These are phyloP conservation scores for Mormyrops attenuatus DNA, from an alignment of 2,797 vertebrate genomes.

Conservation along the genomic window DNA sequence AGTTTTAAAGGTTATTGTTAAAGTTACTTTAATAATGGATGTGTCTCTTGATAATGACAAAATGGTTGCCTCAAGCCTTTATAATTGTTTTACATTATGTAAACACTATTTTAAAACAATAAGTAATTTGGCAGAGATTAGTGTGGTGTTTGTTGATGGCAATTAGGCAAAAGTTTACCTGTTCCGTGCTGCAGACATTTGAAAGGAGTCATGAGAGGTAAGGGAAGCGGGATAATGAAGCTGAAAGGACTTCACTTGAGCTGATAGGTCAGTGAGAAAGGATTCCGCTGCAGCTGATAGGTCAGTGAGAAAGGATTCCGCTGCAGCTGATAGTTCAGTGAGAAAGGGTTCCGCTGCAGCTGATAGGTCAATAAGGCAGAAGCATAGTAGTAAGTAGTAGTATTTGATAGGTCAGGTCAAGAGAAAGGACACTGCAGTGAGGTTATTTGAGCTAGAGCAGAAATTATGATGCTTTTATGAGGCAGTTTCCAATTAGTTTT, in stretches of 20 bases:
- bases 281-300: neutral
- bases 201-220: neutral
- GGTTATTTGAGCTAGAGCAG: neutral
- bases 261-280: neutral
- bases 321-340: neutral
- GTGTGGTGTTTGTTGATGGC: neutral
- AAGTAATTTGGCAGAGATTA: neutral
- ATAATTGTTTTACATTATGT: neutral
- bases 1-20: slow-evolving; percentile 1
- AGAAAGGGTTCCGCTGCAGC: neutral
- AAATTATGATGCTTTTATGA: neutral
- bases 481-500: neutral
- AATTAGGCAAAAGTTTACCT: neutral
- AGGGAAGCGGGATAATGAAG: neutral
- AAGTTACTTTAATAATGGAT: slow-evolving; percentile 1
- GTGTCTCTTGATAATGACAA: neutral
- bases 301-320: neutral
- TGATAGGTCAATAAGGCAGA: neutral
- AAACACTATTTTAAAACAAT: neutral
- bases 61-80: neutral
- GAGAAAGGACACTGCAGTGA: neutral
- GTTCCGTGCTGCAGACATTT: neutral
- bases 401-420: neutral
- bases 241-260: neutral
- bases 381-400: neutral